These are phyloP conservation scores for Oreamnos americanus DNA, from an alignment of 2,113 vertebrate genomes.

Conservation along the genomic window DNA sequence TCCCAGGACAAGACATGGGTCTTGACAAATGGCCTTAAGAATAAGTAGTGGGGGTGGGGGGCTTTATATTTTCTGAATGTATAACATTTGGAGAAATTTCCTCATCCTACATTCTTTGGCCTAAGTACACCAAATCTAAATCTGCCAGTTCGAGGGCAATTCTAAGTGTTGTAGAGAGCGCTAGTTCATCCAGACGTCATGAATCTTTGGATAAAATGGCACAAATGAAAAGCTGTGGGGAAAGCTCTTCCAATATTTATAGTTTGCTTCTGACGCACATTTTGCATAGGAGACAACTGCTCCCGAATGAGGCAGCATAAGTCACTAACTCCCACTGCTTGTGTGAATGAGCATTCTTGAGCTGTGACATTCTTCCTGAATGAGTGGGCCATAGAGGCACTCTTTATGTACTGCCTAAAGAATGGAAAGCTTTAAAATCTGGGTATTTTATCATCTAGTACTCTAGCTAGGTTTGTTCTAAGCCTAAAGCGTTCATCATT, in stretches of 20 bases:
- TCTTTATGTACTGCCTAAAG: not conserved
- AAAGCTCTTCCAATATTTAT: conserved; percentile 64
- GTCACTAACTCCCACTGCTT: conserved; percentile 59
- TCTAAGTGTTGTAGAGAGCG: not conserved
- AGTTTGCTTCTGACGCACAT: conserved; percentile 45
- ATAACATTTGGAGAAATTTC: not conserved
- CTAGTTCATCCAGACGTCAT: not conserved
- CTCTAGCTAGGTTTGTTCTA: not conserved
- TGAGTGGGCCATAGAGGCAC: conserved; percentile 41
- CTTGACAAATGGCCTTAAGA: not conserved
- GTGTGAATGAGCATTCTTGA: conserved; percentile 55
- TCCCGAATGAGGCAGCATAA: conserved; percentile 52
- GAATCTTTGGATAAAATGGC: conserved; percentile 16
- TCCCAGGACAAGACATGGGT: not conserved
- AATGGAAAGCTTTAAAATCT: not conserved
- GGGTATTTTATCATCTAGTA: not conserved
- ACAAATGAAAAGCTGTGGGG: conserved; percentile 24
- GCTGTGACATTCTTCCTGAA: conserved; percentile 61
- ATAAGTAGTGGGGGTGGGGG: fast-evolving
- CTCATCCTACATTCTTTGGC: not conserved
- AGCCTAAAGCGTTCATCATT: not conserved
- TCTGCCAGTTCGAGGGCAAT: not conserved
- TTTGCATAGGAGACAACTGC: conserved; percentile 47
- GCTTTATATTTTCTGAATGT: not conserved
- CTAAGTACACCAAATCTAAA: not conserved